phyloP scores from a whole-genome alignment of 2,113 vertebrate genomes.

The Pyrgilauda ruficollis region DNA sequence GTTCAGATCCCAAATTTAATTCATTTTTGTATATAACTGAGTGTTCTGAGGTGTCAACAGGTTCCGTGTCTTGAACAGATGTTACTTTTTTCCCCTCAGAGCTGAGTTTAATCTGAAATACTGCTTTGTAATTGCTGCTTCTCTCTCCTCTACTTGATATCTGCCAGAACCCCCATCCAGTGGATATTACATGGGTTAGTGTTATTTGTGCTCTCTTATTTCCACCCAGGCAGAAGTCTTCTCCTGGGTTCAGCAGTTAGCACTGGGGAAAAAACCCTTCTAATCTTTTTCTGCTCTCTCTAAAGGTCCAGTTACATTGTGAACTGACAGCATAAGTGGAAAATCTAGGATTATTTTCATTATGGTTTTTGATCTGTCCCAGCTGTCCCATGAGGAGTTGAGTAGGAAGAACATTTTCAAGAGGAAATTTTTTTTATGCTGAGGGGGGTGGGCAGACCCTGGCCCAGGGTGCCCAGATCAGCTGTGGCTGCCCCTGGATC shows the following conservation, averaged over 20 bases:
- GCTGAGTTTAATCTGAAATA: background rate
- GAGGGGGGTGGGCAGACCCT: fast-evolving
- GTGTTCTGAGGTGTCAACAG: background rate
- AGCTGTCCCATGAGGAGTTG: background rate
- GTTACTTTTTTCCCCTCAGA: background rate
- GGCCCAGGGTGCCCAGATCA: background rate
- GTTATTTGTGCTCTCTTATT: background rate
- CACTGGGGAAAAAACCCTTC: background rate
- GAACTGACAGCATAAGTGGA: background rate
- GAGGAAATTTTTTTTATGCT: background rate
- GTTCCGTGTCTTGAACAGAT: background rate
- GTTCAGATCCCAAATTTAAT: background rate
- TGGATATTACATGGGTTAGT: background rate
- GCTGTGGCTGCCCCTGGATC: background rate
- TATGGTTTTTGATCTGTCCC: background rate
- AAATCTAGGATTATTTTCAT: background rate
- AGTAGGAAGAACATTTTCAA: background rate
- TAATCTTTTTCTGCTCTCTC: background rate
- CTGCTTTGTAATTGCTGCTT: background rate
- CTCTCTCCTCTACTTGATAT: background rate
- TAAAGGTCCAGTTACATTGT: background rate
- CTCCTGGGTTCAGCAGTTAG: background rate
- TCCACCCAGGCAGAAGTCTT: background rate
- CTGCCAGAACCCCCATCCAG: background rate
- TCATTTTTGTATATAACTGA: background rate